Evolutionary conservation across 2,113 vertebrate genomes (phyloP), one percentile per base, ranked within the genome.

Genomic region (Excalfactoria chinensis): DNA sequence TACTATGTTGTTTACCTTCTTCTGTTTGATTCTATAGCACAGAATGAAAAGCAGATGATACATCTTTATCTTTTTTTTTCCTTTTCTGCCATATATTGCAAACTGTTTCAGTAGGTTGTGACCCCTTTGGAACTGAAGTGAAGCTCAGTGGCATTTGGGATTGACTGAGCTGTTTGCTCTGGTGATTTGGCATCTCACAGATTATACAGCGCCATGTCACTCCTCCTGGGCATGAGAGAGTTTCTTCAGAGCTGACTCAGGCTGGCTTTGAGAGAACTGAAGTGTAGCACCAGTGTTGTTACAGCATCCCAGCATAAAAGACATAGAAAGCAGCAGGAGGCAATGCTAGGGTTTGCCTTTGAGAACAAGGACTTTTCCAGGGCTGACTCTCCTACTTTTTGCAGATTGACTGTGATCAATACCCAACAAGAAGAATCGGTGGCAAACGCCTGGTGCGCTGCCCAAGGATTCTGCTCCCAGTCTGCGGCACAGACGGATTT

Each of bases 401-500:
- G 58, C 40, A 96, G 96, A 11, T 93, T 0, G 40, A 96, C 18
- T 96, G 96, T 66, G 81, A 12, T 25, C 46, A 48, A 48, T 84
- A 88, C 58, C 56, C 19, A 19, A 3, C 46, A 60, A 91, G 26
- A 64, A 60, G 13, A 9, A 11, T 49, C 12, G 76, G 5, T 41
- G 88, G 76, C 17, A 95, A 84, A 60, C 22, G 21, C 73, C 40
- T 3, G 48, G 9, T 90, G 1, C 11, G 4, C 58, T 96, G 96
- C 32, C 48, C 93, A n/a, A 70, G 86, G 90, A 92, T 88, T 58
- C 73, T 95, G 64, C 37, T 1, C 30, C 95, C 95, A 0, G 90
- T 96, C 53, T 96, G 96, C 0, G 96, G 96, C 90, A 71, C 95
- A 11, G 95, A 96, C 0, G 96, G 96, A 35, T 93, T 88, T 68